Evolutionary conservation across 2,113 vertebrate species (phyloP).

Genomic region (Camarhynchus parvulus): DNA sequence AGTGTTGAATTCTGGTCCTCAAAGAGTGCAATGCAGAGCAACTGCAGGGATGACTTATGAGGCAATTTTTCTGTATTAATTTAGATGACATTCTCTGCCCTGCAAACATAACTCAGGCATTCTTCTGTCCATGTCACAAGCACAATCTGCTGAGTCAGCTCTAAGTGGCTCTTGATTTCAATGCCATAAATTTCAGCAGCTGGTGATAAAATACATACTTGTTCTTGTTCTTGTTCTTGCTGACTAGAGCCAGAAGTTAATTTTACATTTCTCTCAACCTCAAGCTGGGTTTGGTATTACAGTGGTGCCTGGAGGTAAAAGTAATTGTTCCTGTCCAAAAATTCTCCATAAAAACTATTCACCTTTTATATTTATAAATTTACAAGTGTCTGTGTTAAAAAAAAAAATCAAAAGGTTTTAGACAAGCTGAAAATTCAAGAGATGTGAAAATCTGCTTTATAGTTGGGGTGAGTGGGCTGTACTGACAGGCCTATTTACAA

Average conservation of each 20-base stretch:
- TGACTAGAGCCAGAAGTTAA: background rate
- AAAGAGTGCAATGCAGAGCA: background rate
- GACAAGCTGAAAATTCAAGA: background rate
- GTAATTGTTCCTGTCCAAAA: background rate
- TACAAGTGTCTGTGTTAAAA: rapidly evolving
- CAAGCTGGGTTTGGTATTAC: background rate
- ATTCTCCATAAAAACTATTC: background rate
- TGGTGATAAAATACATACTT: background rate
- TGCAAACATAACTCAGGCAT: conserved; percentile 1
- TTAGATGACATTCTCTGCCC: conserved; percentile 2
- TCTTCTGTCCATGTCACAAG: background rate
- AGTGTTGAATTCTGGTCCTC: conserved; percentile 8
- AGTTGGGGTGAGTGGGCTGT: background rate
- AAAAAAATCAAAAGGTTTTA: background rate
- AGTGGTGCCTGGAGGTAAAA: background rate
- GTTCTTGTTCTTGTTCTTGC: background rate
- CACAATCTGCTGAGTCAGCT: conserved; percentile 2
- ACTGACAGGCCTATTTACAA: background rate
- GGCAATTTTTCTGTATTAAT: conserved; percentile 36
- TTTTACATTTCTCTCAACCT: background rate
- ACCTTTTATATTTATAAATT: background rate
- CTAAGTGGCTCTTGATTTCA: conserved; percentile 8
- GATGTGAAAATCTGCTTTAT: background rate
- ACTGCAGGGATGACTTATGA: conserved; percentile 27
- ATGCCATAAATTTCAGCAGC: conserved; percentile 7